Conservation (phyloP, 2,888 invertebrate species). For the Megalurothrips usitatus region DNA sequence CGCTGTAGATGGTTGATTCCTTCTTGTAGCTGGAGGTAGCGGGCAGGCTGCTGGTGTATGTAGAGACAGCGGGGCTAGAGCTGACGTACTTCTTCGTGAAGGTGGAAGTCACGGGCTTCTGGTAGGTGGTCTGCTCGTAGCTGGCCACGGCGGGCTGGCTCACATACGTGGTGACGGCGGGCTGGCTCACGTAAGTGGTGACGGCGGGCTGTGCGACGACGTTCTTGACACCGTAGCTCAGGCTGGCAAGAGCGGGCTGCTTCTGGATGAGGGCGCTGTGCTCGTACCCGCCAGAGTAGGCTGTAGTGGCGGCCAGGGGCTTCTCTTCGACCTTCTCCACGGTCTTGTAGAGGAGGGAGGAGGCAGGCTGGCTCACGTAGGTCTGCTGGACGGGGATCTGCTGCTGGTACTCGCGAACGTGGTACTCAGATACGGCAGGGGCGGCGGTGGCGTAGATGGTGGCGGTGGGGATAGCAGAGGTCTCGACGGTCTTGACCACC, state of each 20-base stretch:
- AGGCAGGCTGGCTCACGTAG: not conserved
- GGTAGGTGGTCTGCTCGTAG: not conserved
- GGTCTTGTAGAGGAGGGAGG: not conserved
- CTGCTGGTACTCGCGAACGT: not conserved
- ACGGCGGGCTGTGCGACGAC: not conserved
- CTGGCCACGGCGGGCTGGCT: not conserved
- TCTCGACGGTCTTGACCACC: not conserved
- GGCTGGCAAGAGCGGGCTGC: not conserved
- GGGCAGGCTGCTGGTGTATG: not conserved
- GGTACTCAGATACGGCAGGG: not conserved
- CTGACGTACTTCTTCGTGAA: not conserved
- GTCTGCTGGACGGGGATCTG: not conserved
- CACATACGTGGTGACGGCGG: not conserved
- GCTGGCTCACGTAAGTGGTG: not conserved
- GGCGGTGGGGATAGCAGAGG: not conserved
- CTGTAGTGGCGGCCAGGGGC: not conserved
- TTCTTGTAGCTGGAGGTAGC: not conserved
- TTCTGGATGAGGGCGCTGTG: slow-evolving; percentile 3
- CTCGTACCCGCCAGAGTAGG: slow-evolving; percentile 6
- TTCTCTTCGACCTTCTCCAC: slow-evolving; percentile 6
- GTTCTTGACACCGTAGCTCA: not conserved
- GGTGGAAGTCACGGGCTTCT: not conserved
- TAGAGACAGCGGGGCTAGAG: not conserved
- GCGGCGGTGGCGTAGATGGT: not conserved
- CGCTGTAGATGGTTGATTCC: not conserved